These are phyloP conservation scores for Bhutanitis thaidina DNA, from an alignment of 2,888 invertebrate genomes.

Conservation along the genomic window DNA sequence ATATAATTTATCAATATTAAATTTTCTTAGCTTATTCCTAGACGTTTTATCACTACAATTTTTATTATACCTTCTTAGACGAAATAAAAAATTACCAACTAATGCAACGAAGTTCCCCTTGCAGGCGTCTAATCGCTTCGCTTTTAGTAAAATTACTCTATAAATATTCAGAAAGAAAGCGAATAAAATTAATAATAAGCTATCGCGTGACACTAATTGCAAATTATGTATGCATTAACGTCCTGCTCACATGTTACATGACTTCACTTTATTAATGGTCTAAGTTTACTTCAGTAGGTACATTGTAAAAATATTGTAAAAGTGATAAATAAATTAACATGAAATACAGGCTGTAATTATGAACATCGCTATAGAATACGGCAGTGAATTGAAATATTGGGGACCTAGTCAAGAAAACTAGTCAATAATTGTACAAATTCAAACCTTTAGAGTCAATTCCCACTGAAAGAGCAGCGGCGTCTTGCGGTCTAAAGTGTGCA, in stretches of 20 bases:
- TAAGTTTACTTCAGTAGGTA: background rate
- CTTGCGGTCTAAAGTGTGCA: too few species aligned
- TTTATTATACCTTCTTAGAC: background rate
- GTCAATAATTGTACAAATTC: too few species aligned
- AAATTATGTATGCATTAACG: constrained; percentile 43
- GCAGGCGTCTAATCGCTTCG: constrained; percentile 50
- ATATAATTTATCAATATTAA: too few species aligned
- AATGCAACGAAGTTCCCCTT: constrained; percentile 38
- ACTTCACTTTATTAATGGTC: constrained; percentile 7
- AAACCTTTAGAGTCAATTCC: too few species aligned
- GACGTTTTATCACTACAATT: background rate
- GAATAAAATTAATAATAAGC: constrained; percentile 63
- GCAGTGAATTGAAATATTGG: too few species aligned
- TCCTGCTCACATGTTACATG: constrained; percentile 23
- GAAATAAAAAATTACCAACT: background rate
- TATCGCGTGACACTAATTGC: constrained; percentile 65
- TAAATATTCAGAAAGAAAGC: constrained; percentile 69
- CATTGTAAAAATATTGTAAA: too few species aligned
- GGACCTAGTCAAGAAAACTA: too few species aligned
- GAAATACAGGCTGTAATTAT: too few species aligned
- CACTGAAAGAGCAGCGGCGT: too few species aligned
- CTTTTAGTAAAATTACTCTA: constrained; percentile 77
- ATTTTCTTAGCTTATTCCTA: too few species aligned
- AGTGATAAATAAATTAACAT: too few species aligned
- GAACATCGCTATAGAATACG: too few species aligned